Percentiles rank a stretch among this genome's conserved stretches.
phyloP scores from a whole-genome alignment of 2,113 vertebrate species.

The Eretmochelys imbricata region DNA sequence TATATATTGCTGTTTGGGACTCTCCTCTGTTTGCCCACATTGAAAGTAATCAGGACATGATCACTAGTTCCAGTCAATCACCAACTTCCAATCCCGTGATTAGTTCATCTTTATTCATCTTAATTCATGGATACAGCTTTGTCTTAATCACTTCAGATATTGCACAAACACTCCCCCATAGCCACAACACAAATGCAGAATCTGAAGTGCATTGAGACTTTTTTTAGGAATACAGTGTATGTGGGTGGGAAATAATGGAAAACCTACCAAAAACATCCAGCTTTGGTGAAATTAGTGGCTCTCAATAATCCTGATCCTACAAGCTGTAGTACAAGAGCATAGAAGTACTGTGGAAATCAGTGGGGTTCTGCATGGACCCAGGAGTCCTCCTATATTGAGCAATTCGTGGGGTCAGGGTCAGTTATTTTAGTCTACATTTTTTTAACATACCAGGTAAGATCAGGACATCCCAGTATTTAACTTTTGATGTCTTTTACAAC shows the following conservation, averaged over 20 bases:
- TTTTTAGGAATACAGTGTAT: neutral
- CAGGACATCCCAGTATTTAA: neutral
- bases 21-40: neutral
- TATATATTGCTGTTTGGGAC: neutral
- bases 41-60: neutral
- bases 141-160: neutral
- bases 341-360: neutral
- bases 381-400: neutral
- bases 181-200: neutral
- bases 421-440: neutral
- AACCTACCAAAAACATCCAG: neutral
- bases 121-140: neutral
- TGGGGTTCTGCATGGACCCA: neutral
- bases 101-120: neutral
- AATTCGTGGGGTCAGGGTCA: neutral
- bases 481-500: neutral
- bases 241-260: neutral
- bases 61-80: neutral
- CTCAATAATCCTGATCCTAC: neutral
- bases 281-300: neutral
- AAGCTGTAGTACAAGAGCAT: neutral
- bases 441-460: neutral
- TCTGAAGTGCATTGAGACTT: neutral
- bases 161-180: neutral
- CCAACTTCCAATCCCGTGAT: neutral